Evolutionary conservation across 2,888 invertebrate species (phyloP), one percentile per base, ranked within the genome.

Genomic region (Lamproptera curius): DNA sequence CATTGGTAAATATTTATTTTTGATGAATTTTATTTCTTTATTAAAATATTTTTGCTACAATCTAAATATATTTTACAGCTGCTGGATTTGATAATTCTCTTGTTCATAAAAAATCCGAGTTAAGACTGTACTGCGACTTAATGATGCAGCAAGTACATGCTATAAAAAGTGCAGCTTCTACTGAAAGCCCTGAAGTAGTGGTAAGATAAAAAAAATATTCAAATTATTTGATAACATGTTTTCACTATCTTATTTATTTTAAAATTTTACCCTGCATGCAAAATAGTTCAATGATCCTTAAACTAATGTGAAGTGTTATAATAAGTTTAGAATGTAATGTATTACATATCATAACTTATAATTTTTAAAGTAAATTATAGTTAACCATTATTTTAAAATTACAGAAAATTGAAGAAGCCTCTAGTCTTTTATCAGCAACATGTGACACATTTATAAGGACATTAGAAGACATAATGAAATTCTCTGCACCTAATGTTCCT

Each of bases 381-480:
- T n/a, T n/a, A n/a, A n/a, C n/a, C n/a, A n/a, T n/a, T n/a, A n/a
- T n/a, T 41, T 52, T 52, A 40, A 42, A 43, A 23, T 88, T 89
- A 36, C 82, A 93, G 92, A 91, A 90, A 88, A 88, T 93, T 66
- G 90, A 92, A 65, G 94, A 94, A 74, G 92, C 92, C 2, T 92
- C 94, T 8, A 91, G 91, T 65, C 85, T 94, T 55, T 77, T 95
- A 28, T 91, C 91, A 51, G 93, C 92, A 34, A 95, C 95, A 42
- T 95, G 95, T 88, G 95, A 95, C 80, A 94, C 94, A 23, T 95
- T 95, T 73, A 94, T 95, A 56, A 90, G 92, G 70, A 94, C 94
- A 15, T 83, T 95, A 59, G 95, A 95, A 76, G 94, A 94, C 59
- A 94, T 94, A 61, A 93, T 95, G 91, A 90, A 90, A 70, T 69